Evolutionary conservation across 1,140 invertebrate species (phyloP).

Genomic region (Bombus confusus): DNA sequence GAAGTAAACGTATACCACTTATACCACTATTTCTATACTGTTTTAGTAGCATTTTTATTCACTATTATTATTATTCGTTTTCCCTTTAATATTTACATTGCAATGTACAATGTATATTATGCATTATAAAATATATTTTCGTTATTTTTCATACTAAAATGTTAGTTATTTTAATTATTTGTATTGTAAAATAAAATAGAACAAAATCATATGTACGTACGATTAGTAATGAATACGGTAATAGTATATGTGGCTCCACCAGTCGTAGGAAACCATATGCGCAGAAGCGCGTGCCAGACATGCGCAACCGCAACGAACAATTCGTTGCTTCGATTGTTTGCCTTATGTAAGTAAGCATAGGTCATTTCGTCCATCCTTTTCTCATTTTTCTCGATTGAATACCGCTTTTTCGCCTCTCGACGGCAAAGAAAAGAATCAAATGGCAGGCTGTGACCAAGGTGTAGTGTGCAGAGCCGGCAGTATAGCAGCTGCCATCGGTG

Average conservation of each 20-base stretch:
- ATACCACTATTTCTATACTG: neutral
- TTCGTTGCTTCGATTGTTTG: too few species aligned
- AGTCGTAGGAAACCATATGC: neutral
- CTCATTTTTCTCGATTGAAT: constrained; percentile 6
- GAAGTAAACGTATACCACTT: too few species aligned
- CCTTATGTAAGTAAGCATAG: too few species aligned
- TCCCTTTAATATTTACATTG: neutral
- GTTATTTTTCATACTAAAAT: too few species aligned
- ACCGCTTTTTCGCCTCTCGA: neutral
- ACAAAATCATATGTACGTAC: too few species aligned
- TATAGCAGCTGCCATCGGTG: constrained; percentile 50
- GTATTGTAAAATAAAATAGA: too few species aligned
- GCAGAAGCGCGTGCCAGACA: neutral
- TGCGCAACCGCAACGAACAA: neutral
- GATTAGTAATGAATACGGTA: neutral
- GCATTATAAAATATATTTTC: too few species aligned
- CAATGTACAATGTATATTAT: too few species aligned
- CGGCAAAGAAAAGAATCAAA: constrained; percentile 1
- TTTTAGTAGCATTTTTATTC: neutral
- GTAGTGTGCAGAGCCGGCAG: neutral
- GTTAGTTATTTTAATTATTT: too few species aligned
- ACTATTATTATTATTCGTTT: neutral
- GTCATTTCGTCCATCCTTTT: neutral
- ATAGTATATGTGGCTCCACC: neutral
- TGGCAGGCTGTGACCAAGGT: neutral